Evolutionary conservation across 2,113 vertebrate species (phyloP), one percentile per base, ranked within the genome.

Genomic region (Aythya baeri): DNA sequence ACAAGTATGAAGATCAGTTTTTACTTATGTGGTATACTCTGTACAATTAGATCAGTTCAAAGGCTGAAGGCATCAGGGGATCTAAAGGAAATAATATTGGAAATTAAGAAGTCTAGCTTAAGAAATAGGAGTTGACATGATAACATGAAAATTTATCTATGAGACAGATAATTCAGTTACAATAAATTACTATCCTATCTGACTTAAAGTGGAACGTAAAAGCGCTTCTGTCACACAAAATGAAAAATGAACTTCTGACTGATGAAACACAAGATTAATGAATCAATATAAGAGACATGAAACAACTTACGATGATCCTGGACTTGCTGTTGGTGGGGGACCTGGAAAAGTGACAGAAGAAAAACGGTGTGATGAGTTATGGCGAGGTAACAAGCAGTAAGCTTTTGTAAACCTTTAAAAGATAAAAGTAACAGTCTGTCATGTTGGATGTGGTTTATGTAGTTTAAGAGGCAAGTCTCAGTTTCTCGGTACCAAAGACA

Each of bases 301-400:
- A 96, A 81, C 91, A 90, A 99, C 99, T 99, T 98, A 99, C 99
- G 98, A 98, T 89, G 99, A 98, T 98, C 99, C 99, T 50, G 99
- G 97, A 94, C 99, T 98, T 65, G 98, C 98, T 11, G 99, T 99
- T 85, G 99, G 99, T 67, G 98, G 98, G 44, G 99, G 99, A 94
- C 99, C 99, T 99, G 98, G 84, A 98, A 92, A 94, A 98, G 98
- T 82, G 67, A 97, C 92, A 97, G 93, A 89, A 93, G 71, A 86
- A 94, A 97, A 97, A 97, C 81, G 95, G 84, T 1, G 26, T n/a
- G 55, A 74, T 94, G 68, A 96, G 92, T 97, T 95, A 94, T 5
- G 44, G 80, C 2, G 13, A 91, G 88, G 95, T 29, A 91, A 79
- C 58, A 5, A 81, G 86, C 79, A 80, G 91, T 85, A 94, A 86